Conservation (phyloP, 2,888 invertebrate species). For the Acrobasis consociella region DNA sequence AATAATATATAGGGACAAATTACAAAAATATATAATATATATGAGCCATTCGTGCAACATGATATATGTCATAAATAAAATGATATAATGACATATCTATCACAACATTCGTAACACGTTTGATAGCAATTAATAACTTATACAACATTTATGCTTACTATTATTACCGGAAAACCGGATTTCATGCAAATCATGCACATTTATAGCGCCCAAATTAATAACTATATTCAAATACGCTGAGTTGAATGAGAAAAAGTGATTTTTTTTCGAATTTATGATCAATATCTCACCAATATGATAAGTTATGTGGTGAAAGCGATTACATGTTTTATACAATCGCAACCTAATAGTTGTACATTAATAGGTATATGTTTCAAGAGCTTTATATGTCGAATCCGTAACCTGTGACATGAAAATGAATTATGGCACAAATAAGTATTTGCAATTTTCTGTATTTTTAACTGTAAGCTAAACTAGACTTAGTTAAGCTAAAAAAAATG, state of each 20-base stretch:
- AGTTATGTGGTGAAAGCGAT: conserved; percentile 40
- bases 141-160: not conserved
- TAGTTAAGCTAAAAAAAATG: too few species aligned
- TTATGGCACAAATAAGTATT: too few species aligned
- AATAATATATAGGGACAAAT: too few species aligned
- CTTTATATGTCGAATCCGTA: too few species aligned
- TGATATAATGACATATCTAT: conserved; percentile 2
- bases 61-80: not conserved
- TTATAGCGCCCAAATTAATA: conserved; percentile 14
- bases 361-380: not conserved
- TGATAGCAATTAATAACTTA: conserved; percentile 8
- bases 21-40: too few species aligned
- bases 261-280: conserved; percentile 31
- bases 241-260: conserved; percentile 33
- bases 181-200: conserved; percentile 11
- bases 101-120: conserved; percentile 2
- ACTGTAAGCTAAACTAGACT: too few species aligned
- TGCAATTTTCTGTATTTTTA: too few species aligned
- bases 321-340: conserved; percentile 17
- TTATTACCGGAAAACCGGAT: conserved; percentile 15
- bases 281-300: conserved; percentile 37
- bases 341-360: conserved; percentile 9
- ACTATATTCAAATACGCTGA: conserved; percentile 7
- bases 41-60: too few species aligned
- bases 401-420: too few species aligned